Conservation (phyloP, 2,797 vertebrate genomes). For the Pelobates cultripes region DNA sequence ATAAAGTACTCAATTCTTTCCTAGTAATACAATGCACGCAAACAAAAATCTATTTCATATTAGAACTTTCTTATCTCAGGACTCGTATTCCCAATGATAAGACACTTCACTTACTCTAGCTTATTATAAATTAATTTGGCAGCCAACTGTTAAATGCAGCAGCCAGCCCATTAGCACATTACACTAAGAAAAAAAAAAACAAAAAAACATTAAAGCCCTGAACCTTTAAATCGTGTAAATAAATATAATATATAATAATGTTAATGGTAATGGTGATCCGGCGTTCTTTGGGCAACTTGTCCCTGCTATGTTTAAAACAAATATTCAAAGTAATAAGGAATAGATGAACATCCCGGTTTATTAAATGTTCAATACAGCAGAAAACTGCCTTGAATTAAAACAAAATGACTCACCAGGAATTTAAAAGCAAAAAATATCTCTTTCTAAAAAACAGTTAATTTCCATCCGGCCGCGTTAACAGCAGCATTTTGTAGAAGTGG, state of each 20-base stretch:
- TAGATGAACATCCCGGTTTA: conserved; percentile 68
- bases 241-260: not conserved
- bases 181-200: not conserved
- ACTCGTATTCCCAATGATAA: not conserved
- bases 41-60: conserved; percentile 45
- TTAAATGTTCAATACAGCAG: conserved; percentile 71
- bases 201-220: not conserved
- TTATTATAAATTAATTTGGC: conserved; percentile 6
- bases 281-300: conserved; percentile 21
- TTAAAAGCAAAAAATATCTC: conserved; percentile 71
- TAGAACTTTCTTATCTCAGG: conserved; percentile 36
- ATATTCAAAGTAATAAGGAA: conserved; percentile 59
- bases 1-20: conserved; percentile 41
- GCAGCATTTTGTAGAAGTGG: conserved; percentile 66
- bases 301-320: conserved; percentile 51
- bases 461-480: conserved; percentile 74
- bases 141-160: conserved; percentile 8
- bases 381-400: conserved; percentile 73
- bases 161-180: not conserved
- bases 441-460: conserved; percentile 75
- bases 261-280: not conserved
- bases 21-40: conserved; percentile 38
- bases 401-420: conserved; percentile 69
- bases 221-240: not conserved
- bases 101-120: not conserved